Evolutionary conservation across 1,140 invertebrate species (phyloP), one percentile per base, ranked within the genome.

Genomic region (Drosophila bocki): DNA sequence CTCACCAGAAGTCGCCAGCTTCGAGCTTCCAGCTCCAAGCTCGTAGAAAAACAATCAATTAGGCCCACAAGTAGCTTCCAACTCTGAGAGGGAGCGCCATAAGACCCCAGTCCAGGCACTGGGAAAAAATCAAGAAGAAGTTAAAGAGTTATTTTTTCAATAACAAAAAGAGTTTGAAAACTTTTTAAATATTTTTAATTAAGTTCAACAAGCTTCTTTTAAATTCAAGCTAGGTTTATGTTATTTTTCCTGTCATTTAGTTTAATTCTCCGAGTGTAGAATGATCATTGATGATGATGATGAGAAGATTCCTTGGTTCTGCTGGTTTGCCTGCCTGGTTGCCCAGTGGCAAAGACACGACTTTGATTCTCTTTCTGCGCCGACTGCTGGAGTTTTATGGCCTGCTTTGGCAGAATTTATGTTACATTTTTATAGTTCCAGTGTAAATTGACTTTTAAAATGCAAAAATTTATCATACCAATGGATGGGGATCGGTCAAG

Each of bases 371-470:
- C 57, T 60, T 79, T 54, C 62, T 35, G 45, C 54, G 71, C 58
- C 47, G 54, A 64, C 59, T 59, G 48, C 60, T 12, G 64, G 37
- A 83, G 78, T 88, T 88, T 88, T 88, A 88, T 88, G 81, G 78
- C 81, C 85, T 85, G 85, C 82, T 90, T 90, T 90, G 85, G 70
- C 61, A 76, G 70, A 90, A 90, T 90, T 90, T 90, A 90, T 90
- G 86, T 90, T 90, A 90, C 85, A 90, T 90, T 90, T 90, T 90
- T 90, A 90, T 90, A 90, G 85, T 90, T 90, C 67, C 82, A 90
- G 85, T 90, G 85, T 90, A 90, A 90, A 90, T 90, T 90, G 85
- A 90, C 85, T 90, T 90, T 90, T 85, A 90, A 90, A 90, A 91
- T 88, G 85, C 87, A 90, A 90, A 77, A 88, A 88, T 82, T 88